A percentile compares a stretch with the other conserved stretches of the same genome.
Evolutionary conservation across 2,888 invertebrate species (phyloP).

Genomic region (Plemyria rubiginata): DNA sequence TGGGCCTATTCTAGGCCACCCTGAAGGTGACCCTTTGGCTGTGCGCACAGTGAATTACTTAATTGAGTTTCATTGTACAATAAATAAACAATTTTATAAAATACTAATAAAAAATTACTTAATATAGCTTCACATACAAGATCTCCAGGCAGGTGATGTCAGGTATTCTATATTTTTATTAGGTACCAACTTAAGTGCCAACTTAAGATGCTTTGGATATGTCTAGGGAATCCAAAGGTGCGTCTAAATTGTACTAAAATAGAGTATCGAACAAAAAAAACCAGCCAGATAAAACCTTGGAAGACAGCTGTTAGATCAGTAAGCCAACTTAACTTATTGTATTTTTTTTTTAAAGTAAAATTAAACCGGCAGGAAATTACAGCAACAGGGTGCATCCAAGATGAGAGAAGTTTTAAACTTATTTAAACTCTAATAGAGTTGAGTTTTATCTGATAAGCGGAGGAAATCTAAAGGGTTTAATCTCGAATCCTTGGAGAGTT

Average conservation of each 20-base stretch:
- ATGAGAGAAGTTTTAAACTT: constrained; percentile 39
- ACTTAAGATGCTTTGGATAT: too few relatives aligned
- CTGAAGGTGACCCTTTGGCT: not conserved
- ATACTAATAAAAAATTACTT: too few relatives aligned
- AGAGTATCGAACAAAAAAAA: not conserved
- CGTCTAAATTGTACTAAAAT: too few relatives aligned
- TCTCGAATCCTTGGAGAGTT: constrained; percentile 6
- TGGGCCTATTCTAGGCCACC: not conserved
- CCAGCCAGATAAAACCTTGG: not conserved
- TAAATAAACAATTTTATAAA: not conserved
- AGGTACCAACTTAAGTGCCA: too few relatives aligned
- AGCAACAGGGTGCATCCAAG: constrained; percentile 21
- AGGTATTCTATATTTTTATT: too few relatives aligned
- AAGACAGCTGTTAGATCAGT: not conserved
- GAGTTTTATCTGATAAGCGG: constrained; percentile 31
- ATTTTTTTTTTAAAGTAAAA: constrained; percentile 19
- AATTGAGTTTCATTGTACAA: not conserved
- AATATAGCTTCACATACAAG: too few relatives aligned
- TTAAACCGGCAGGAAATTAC: constrained; percentile 25
- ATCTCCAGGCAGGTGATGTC: too few relatives aligned
- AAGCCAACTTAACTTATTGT: constrained; percentile 13
- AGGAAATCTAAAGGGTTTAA: constrained; percentile 18
- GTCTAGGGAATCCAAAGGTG: too few relatives aligned
- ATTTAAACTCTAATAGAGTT: constrained; percentile 28
- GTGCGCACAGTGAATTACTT: not conserved